Percentiles rank a stretch among this genome's conserved stretches.
phyloP scores from a whole-genome alignment of 2,113 vertebrate genomes.

The Erythrocercus mccallii region DNA sequence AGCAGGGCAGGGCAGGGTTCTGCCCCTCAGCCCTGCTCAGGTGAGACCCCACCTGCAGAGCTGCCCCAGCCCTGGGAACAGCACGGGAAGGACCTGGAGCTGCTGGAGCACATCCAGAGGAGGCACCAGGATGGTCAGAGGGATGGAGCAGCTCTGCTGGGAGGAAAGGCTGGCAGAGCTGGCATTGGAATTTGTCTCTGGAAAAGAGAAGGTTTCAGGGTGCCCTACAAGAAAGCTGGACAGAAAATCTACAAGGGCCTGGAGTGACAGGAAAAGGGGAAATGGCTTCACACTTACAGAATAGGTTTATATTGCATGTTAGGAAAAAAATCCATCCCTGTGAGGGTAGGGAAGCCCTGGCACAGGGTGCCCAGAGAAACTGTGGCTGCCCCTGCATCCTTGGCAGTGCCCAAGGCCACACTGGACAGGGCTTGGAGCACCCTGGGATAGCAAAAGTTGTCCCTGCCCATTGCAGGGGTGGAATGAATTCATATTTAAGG shows the following conservation, averaged over 20 bases:
- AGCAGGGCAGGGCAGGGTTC: not conserved
- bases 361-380: not conserved
- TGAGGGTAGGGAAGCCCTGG: fast-evolving
- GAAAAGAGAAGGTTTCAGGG: not conserved
- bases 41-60: not conserved
- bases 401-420: not conserved
- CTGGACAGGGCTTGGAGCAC: fast-evolving
- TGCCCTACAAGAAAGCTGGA: not conserved
- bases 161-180: not conserved
- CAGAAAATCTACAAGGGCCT: not conserved
- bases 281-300: not conserved
- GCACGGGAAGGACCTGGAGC: not conserved
- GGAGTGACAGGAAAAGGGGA: not conserved
- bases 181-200: not conserved
- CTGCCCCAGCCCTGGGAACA: not conserved
- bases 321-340: fast-evolving
- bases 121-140: not conserved
- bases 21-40: not conserved
- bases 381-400: not conserved
- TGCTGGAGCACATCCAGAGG: not conserved
- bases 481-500: fast-evolving
- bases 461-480: not conserved
- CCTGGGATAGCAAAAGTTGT: not conserved
- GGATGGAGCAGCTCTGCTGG: not conserved
- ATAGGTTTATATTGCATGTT: not conserved